Conservation (phyloP, 1,140 invertebrate genomes). For the Aphidius gifuensis region DNA sequence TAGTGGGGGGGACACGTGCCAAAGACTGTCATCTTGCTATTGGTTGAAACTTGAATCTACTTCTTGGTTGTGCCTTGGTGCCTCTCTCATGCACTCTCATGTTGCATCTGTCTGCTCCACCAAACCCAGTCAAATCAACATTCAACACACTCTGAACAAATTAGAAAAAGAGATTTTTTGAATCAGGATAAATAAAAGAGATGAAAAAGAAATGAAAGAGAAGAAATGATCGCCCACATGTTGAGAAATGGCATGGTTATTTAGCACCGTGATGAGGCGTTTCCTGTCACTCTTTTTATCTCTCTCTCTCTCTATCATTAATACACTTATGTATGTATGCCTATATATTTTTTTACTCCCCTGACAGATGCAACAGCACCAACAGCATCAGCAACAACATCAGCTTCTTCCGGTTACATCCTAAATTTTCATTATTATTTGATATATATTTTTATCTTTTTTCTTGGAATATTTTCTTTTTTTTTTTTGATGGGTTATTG, state of each 20-base stretch:
- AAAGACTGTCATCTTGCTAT: slow-evolving; percentile 36
- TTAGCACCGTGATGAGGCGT: slow-evolving; percentile 39
- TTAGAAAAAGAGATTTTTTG: slow-evolving; percentile 4
- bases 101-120: slow-evolving; percentile 31
- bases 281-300: slow-evolving; percentile 40
- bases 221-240: slow-evolving; percentile 5
- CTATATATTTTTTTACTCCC: too few species aligned
- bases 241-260: slow-evolving; percentile 19
- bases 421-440: too few species aligned
- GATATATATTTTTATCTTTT: too few species aligned
- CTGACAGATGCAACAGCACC: too few species aligned
- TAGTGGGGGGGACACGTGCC: slow-evolving; percentile 29
- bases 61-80: slow-evolving; percentile 19
- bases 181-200: neutral
- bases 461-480: too few species aligned
- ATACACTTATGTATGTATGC: neutral
- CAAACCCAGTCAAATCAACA: neutral
- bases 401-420: too few species aligned
- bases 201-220: slow-evolving; percentile 1
- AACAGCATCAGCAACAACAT: too few species aligned
- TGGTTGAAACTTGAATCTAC: slow-evolving; percentile 25
- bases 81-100: slow-evolving; percentile 25
- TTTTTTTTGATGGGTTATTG: too few species aligned
- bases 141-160: neutral
- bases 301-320: slow-evolving; percentile 7